A percentile compares a stretch with the other conserved stretches of the same genome.
These are phyloP conservation scores for Acheta domesticus DNA, from an alignment of 2,888 invertebrate species.

Conservation along the genomic window DNA sequence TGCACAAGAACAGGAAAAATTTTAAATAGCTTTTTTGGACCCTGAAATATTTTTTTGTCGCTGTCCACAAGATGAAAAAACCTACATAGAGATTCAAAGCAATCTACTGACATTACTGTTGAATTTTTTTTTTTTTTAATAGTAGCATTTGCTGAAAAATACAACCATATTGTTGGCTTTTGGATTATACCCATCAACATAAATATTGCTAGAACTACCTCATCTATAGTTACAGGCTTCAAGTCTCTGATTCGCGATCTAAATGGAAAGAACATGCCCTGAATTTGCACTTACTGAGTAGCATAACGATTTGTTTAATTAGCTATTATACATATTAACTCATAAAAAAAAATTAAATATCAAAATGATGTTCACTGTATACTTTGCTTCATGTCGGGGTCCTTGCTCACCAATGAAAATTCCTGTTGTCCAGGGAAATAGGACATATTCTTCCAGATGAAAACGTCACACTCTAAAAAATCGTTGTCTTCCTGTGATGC, in stretches of 20 bases:
- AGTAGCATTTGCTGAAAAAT: constrained; percentile 27
- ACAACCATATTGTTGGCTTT: constrained; percentile 22
- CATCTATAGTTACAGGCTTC: constrained; percentile 23
- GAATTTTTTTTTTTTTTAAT: constrained; percentile 20
- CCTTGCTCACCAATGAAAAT: not conserved
- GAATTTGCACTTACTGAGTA: not conserved
- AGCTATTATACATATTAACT: not conserved
- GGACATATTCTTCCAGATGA: no score
- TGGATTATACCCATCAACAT: constrained; percentile 28
- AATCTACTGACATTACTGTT: not conserved
- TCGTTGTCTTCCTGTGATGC: not conserved
- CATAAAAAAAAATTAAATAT: not conserved
- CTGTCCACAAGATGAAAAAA: constrained; percentile 1
- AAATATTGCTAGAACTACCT: constrained; percentile 22
- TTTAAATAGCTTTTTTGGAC: constrained; percentile 22
- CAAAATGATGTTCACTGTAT: not conserved
- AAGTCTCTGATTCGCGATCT: constrained; percentile 3
- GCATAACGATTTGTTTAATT: not conserved
- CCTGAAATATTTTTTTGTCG: not conserved
- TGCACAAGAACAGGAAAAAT: constrained; percentile 12
- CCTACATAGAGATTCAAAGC: not conserved
- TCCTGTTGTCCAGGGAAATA: no score
- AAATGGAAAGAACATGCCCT: not conserved
- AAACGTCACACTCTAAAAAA: not conserved
- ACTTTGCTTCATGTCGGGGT: not conserved